A percentile compares a stretch with the other conserved stretches of the same genome.
Conservation (phyloP, 2,888 invertebrate genomes). For the Pandemis heparana region DNA sequence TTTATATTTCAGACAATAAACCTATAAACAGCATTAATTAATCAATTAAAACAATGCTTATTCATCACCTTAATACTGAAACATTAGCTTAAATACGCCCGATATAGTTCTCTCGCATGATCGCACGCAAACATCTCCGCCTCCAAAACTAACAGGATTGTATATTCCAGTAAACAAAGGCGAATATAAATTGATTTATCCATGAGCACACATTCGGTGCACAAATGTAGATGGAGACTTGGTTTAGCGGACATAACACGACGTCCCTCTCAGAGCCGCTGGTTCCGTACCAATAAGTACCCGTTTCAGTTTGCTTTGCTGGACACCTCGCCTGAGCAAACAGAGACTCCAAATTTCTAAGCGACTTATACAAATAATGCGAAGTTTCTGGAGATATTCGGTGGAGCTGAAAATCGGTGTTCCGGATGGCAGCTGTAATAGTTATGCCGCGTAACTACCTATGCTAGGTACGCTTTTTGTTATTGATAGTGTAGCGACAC, state of each 20-base stretch:
- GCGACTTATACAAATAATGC: slow-evolving; percentile 57
- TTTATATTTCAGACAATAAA: no score
- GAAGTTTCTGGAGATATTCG: slow-evolving; percentile 34
- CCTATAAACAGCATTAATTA: no score
- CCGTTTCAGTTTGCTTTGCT: slow-evolving; percentile 62
- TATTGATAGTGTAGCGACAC: background rate
- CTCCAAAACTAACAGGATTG: slow-evolving; percentile 12
- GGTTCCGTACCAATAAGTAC: slow-evolving; percentile 55
- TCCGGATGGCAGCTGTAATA: background rate
- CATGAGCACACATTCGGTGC: slow-evolving; percentile 18
- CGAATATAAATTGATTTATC: slow-evolving; percentile 28
- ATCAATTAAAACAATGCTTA: no score
- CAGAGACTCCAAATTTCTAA: slow-evolving; percentile 54
- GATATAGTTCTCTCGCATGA: background rate
- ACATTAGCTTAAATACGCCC: background rate
- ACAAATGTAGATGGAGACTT: slow-evolving; percentile 20
- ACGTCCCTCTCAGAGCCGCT: slow-evolving; percentile 58
- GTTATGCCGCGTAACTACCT: background rate
- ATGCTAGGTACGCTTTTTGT: background rate
- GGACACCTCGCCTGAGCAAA: slow-evolving; percentile 69
- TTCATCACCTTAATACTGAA: no score
- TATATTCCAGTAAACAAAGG: slow-evolving; percentile 11
- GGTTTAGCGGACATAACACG: slow-evolving; percentile 38
- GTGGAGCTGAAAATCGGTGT: slow-evolving; percentile 4
- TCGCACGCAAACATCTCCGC: slow-evolving; percentile 2